Percentiles rank a stretch among this genome's conserved stretches.
phyloP scores from a whole-genome alignment of 2,888 invertebrate genomes.

The Orthosia gracilis region DNA sequence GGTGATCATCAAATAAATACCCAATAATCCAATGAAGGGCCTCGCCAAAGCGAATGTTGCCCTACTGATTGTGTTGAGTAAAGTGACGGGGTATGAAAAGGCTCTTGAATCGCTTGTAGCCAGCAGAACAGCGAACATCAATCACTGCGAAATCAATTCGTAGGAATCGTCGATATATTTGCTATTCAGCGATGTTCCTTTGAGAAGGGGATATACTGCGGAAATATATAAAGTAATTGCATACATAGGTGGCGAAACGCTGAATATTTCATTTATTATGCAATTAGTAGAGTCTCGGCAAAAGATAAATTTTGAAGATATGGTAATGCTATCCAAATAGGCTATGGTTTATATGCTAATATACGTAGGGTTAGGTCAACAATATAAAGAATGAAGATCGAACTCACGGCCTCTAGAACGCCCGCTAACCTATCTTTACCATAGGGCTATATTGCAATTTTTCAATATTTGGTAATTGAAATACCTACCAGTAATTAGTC shows the following conservation, averaged over 20 bases:
- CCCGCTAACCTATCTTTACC: not conserved
- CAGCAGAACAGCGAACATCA: slow-evolving; percentile 68
- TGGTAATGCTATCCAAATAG: too few species aligned
- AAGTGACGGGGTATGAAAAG: slow-evolving; percentile 55
- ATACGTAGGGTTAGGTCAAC: not conserved
- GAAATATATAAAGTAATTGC: slow-evolving; percentile 51
- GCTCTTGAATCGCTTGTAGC: slow-evolving; percentile 49
- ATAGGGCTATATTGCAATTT: too few species aligned
- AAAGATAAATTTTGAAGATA: too few species aligned
- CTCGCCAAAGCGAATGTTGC: slow-evolving; percentile 36
- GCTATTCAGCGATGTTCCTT: slow-evolving; percentile 59
- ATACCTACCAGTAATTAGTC: too few species aligned
- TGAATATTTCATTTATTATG: not conserved
- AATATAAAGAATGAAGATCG: not conserved
- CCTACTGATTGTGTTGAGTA: slow-evolving; percentile 49
- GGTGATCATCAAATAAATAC: slow-evolving; percentile 15
- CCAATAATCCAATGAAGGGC: slow-evolving; percentile 24
- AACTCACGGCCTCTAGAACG: not conserved
- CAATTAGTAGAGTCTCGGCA: too few species aligned
- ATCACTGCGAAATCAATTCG: slow-evolving; percentile 72
- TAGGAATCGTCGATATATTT: slow-evolving; percentile 61
- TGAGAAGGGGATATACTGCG: slow-evolving; percentile 30
- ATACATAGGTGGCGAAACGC: not conserved
- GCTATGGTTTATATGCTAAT: too few species aligned
- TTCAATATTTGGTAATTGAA: not conserved